Conservation (phyloP, 2,113 vertebrate genomes). For the Mixornis gularis region DNA sequence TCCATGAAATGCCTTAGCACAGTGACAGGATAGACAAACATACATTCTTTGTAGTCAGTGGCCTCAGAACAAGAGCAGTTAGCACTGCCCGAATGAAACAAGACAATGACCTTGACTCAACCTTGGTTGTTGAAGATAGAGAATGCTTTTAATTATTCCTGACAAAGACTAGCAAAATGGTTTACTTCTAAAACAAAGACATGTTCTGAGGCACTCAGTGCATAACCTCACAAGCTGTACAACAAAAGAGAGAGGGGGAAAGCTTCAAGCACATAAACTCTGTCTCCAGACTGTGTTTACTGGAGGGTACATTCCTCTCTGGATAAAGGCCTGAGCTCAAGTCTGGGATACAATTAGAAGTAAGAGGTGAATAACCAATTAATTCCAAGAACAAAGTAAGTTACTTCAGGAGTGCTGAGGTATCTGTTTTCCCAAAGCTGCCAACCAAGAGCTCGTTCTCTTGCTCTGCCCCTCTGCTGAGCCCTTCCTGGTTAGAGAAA, state of each 20-base stretch:
- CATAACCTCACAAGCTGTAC: neutral
- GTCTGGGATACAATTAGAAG: neutral
- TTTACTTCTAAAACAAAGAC: neutral
- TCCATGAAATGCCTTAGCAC: neutral
- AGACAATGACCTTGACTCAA: neutral
- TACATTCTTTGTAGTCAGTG: neutral
- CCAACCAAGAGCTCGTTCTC: neutral
- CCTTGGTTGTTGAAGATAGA: neutral
- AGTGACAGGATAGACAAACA: neutral
- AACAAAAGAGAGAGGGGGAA: neutral
- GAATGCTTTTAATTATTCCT: neutral
- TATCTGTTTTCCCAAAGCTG: neutral
- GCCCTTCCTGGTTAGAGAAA: neutral
- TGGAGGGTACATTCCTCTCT: neutral
- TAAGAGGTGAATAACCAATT: neutral
- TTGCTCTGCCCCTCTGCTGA: neutral
- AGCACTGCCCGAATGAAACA: neutral
- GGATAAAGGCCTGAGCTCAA: neutral
- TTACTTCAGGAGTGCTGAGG: neutral
- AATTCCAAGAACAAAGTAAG: neutral
- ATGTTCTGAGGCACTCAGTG: neutral
- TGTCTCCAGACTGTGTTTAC: neutral
- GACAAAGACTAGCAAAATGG: neutral
- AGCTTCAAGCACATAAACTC: neutral
- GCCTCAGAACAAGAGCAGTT: neutral